Base-by-base conservation (phyloP, 2,888 invertebrate species). In the Listrodromus nycthemerus region DNA sequence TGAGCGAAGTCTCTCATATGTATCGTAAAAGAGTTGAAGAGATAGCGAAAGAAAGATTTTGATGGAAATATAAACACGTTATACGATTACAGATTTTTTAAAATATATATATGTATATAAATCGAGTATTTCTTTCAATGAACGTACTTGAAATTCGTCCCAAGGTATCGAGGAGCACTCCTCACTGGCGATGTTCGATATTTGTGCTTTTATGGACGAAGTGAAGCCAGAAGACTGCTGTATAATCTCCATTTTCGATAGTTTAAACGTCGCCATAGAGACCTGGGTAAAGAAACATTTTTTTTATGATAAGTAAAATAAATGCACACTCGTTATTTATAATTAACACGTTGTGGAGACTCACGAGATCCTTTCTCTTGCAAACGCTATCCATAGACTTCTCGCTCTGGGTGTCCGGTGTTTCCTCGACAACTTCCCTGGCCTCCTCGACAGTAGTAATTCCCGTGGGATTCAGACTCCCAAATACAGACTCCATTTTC, bases 161-260 rank as follows among this genome's bases (percentile, higher is more conserved):
- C 98, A 98, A 0, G 97, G 97, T 91, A 98, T 97, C 58, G 97
- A 96, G 55, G 96, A 95, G 91, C 97, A 98, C 93, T 98, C 98
- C 89, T 97, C 97, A 73, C 96, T 96, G 37, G 95, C 95, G 6
- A 98, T 94, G 86, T 97, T 95, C 8, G 96, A 95, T 50, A 97
- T 95, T 93, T 97, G 96, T 63, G 96, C 91, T 91, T 96, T 96
- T 58, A 96, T 94, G 0, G 95, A 94, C 0, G 97, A 96, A 48
- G 95, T 94, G 85, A 95, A 95, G 1, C 96, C 96, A 79, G 94
- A 93, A 10, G 96, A 96, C 92, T 97, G 96, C 86, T 97, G 95
- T 80, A 96, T 94, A 41, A 97, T 92, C 93, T 97, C 97, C 6
- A 96, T 95, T 86, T 96, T 96, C 41, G 94, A 97, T 93, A 97